Conservation (phyloP, 2,797 vertebrate genomes). For the Pipistrellus kuhlii region DNA sequence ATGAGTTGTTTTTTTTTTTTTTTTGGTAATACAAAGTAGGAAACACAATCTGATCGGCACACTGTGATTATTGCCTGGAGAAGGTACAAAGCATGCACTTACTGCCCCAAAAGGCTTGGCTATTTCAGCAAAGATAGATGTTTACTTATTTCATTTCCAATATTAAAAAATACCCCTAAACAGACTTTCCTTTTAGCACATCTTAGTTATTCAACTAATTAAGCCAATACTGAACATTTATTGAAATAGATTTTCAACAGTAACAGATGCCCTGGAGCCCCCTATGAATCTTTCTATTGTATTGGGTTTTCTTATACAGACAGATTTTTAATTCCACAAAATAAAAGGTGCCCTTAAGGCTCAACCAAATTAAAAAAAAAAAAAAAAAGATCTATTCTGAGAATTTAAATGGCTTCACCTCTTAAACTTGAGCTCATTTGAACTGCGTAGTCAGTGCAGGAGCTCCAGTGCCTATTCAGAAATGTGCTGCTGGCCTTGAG, state of each 20-base stretch:
- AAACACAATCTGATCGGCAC: not conserved
- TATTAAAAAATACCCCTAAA: not conserved
- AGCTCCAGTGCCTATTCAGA: not conserved
- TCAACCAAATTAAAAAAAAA: not conserved
- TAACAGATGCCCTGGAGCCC: not conserved
- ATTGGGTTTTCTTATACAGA: constrained; percentile 56
- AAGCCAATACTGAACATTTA: constrained; percentile 44
- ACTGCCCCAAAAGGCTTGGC: not conserved
- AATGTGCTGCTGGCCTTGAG: not conserved
- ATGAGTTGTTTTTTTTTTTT: not conserved
- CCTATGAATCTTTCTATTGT: not conserved
- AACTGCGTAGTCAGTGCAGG: not conserved
- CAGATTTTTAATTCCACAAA: constrained; percentile 51
- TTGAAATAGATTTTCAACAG: constrained; percentile 43
- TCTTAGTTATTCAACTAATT: constrained; percentile 62
- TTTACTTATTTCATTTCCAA: constrained; percentile 39
- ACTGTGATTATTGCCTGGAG: constrained; percentile 23
- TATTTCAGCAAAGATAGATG: not conserved
- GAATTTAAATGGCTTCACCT: constrained; percentile 40
- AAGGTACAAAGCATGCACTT: not conserved
- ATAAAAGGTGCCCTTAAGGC: not conserved
- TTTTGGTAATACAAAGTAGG: not conserved
- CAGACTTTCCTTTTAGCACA: constrained; percentile 2
- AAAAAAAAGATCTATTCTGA: constrained; percentile 39
- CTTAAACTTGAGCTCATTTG: constrained; percentile 36